A percentile compares a stretch with the other conserved stretches of the same genome.
Conservation (phyloP, 1,140 invertebrate species). For the Papilio glaucus region DNA sequence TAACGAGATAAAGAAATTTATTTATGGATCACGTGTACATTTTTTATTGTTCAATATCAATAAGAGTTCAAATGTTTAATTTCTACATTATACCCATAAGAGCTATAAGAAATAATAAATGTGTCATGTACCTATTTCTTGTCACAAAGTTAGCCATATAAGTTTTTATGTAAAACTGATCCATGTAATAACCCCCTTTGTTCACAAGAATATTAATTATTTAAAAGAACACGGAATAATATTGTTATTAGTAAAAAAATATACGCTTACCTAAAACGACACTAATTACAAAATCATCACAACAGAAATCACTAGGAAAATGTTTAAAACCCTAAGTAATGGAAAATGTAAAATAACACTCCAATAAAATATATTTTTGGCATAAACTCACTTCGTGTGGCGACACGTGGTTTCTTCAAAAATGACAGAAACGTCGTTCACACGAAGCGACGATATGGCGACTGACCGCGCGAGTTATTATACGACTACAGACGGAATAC, state of each 20-base stretch:
- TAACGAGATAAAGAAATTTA: no score
- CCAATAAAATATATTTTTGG: slow-evolving; percentile 16
- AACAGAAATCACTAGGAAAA: neutral
- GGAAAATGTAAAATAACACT: neutral
- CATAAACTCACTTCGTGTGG: slow-evolving; percentile 33
- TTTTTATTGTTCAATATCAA: no score
- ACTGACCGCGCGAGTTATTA: slow-evolving; percentile 47
- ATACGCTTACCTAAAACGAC: slow-evolving; percentile 5
- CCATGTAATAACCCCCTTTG: neutral
- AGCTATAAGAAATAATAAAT: no score
- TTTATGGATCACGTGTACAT: no score
- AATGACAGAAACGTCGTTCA: neutral
- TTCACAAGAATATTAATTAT: neutral
- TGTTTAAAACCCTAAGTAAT: neutral
- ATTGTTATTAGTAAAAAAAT: neutral
- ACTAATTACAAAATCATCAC: slow-evolving; percentile 17
- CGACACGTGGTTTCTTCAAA: slow-evolving; percentile 38
- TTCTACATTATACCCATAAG: no score
- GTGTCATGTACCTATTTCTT: no score
- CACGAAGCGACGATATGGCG: slow-evolving; percentile 41
- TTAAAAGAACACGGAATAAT: no score
- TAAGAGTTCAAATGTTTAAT: no score
- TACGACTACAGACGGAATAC: slow-evolving; percentile 52
- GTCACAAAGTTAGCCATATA: neutral
- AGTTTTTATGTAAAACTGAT: neutral